Evolutionary conservation across 2,797 vertebrate species (phyloP).

Genomic region (Lycodopsis pacificus): DNA sequence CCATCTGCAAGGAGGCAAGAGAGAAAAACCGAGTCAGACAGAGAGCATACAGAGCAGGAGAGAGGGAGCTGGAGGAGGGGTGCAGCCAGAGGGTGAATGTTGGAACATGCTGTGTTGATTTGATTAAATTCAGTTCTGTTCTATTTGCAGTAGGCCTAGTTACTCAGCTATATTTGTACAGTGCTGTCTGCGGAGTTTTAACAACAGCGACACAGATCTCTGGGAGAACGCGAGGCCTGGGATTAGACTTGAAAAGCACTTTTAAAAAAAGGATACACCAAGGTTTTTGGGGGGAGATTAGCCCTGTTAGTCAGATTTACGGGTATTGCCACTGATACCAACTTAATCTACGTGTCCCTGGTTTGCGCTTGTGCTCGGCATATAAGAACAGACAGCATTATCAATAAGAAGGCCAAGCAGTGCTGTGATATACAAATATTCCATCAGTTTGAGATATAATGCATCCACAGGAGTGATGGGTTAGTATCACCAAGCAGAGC

Average conservation of each 20-base stretch:
- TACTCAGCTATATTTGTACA: conserved; percentile 78
- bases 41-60: conserved; percentile 44
- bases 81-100: conserved; percentile 73
- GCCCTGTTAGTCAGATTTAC: conserved; percentile 38
- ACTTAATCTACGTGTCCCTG: conserved; percentile 17
- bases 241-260: conserved; percentile 58
- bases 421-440: background rate
- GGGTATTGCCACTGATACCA: conserved; percentile 18
- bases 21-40: conserved; percentile 43
- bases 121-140: conserved; percentile 80
- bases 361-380: conserved; percentile 6
- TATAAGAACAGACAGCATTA: background rate
- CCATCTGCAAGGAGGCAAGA: conserved; percentile 34
- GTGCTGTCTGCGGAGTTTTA: conserved; percentile 71
- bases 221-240: conserved; percentile 48
- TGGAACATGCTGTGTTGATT: conserved; percentile 78
- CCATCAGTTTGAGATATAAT: background rate
- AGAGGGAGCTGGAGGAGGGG: conserved; percentile 58
- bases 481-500: background rate
- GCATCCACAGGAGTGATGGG: background rate
- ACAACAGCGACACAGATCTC: conserved; percentile 70
- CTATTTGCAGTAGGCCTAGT: conserved; percentile 78
- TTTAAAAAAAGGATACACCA: conserved; percentile 46
- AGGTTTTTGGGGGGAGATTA: conserved; percentile 44
- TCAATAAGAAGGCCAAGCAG: background rate